A percentile compares a stretch with the other conserved stretches of the same genome.
These are phyloP conservation scores for Rissa tridactyla DNA, from an alignment of 2,113 vertebrate species.

Conservation along the genomic window DNA sequence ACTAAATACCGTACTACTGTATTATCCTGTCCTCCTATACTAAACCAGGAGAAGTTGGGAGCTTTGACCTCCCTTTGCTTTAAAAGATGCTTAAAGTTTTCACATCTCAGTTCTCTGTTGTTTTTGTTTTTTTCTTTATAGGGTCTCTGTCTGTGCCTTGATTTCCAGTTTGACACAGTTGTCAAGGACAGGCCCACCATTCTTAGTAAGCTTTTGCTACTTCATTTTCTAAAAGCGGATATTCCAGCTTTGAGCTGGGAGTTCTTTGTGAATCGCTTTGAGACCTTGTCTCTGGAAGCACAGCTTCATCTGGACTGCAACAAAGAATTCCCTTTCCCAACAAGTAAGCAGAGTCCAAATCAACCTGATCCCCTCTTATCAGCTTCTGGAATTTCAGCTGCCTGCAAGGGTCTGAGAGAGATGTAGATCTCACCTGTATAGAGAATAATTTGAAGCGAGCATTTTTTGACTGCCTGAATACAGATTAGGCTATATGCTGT, in stretches of 20 bases:
- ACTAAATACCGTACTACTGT: neutral
- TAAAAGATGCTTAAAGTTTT: neutral
- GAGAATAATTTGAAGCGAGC: neutral
- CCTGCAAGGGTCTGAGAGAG: neutral
- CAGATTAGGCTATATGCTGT: neutral
- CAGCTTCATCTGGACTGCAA: constrained; percentile 98
- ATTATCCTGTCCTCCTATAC: too few relatives aligned
- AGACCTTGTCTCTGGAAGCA: constrained; percentile 96
- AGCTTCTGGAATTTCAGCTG: neutral
- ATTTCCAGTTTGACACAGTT: constrained; percentile 99
- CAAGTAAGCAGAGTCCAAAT: constrained; percentile 81
- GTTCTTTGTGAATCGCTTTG: constrained; percentile 98
- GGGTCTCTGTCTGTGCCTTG: constrained; percentile 95
- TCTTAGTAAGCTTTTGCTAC: constrained; percentile 93
- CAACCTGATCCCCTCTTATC: neutral
- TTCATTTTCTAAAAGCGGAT: constrained; percentile 95
- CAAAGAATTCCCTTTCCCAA: constrained; percentile 98
- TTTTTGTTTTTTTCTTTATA: constrained; percentile 23
- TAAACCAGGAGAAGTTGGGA: neutral
- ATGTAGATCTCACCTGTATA: neutral
- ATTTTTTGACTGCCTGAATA: neutral
- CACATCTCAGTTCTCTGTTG: neutral
- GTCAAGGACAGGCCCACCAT: constrained; percentile 96
- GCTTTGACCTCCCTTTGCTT: neutral
- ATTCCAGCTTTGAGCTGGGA: constrained; percentile 98